Base-by-base conservation (phyloP, 2,113 vertebrate species). In the Desmodus rotundus region DNA sequence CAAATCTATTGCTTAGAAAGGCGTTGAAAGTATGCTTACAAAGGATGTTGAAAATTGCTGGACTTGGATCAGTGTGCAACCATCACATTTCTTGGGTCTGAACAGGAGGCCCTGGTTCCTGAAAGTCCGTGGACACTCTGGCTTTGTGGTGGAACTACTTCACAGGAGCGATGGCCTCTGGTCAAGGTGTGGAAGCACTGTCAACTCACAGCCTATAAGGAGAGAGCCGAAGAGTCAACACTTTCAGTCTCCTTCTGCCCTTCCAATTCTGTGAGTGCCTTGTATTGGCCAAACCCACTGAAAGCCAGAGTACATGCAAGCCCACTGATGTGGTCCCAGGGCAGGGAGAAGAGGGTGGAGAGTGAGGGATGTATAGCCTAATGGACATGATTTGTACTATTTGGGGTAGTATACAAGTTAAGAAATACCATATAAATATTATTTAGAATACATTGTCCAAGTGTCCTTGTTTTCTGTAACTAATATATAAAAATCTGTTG, bases 251-350 rank as follows among this genome's bases (percentile, higher is more conserved):
- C 9, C 36, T 63, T 68, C 26, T 83, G 20, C 4, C 14, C 33
- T 56, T 26, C 5, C 45, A 72, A 9, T 8, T 61, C 26, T 68
- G 54, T 26, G 61, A n/a, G 3, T 61, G 9, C 12, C 54, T 28
- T 31, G 31, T 3, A 16, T 3, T 63, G 65, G 1, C 28, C 36
- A 91, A 93, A 22, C 14, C 58, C 61, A 12, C 28, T 50, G 22
- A 45, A 91, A 85, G 11, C 28, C 56, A 68, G 33, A 70, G 10
- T 28, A 11, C 7, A 45, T 28, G 36, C 1, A 19, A 52, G 1
- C 14, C 13, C 4, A 36, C 0, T 36, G 1, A 67, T 54, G 12
- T 15, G 24, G 0, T 43, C 36, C 31, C 19, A 54, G 1, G 10
- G 10, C 20, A n/a, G 12, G 26, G 16, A 36, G 4, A 36, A 63